A percentile compares a stretch with the other conserved stretches of the same genome.
These are phyloP conservation scores for Lasioglossum oenotherae DNA, from an alignment of 2,888 invertebrate species.

Conservation along the genomic window DNA sequence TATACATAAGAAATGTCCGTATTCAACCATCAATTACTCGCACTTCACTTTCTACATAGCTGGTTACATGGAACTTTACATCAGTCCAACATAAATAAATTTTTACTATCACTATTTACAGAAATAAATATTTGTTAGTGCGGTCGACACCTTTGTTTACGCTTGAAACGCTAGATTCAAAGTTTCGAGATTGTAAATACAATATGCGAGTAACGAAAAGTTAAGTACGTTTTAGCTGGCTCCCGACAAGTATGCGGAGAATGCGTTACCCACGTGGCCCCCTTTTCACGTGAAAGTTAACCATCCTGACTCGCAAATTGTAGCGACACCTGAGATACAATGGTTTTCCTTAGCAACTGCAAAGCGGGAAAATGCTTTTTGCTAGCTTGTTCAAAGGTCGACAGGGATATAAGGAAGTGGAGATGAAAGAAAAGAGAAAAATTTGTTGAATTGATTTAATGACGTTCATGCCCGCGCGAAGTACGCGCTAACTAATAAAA, in stretches of 20 bases:
- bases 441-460: neutral
- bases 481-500: neutral
- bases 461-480: neutral
- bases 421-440: neutral
- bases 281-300: conserved; percentile 54
- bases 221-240: neutral
- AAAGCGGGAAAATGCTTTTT: neutral
- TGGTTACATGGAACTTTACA: too few relatives aligned
- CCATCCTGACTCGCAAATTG: conserved; percentile 31
- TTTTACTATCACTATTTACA: too few relatives aligned
- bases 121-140: too few relatives aligned
- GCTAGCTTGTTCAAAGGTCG: neutral
- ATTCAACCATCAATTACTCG: neutral
- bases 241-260: neutral
- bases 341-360: neutral
- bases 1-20: neutral
- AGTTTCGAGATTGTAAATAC: too few relatives aligned
- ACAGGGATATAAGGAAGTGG: neutral
- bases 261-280: conserved; percentile 33
- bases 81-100: too few relatives aligned
- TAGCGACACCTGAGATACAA: neutral
- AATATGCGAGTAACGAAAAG: too few relatives aligned
- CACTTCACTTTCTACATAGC: too few relatives aligned
- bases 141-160: too few relatives aligned
- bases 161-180: too few relatives aligned